A percentile compares a stretch with the other conserved stretches of the same genome.
These are phyloP conservation scores for Premnoplex brunnescens DNA, from an alignment of 2,797 vertebrate genomes.

Conservation along the genomic window DNA sequence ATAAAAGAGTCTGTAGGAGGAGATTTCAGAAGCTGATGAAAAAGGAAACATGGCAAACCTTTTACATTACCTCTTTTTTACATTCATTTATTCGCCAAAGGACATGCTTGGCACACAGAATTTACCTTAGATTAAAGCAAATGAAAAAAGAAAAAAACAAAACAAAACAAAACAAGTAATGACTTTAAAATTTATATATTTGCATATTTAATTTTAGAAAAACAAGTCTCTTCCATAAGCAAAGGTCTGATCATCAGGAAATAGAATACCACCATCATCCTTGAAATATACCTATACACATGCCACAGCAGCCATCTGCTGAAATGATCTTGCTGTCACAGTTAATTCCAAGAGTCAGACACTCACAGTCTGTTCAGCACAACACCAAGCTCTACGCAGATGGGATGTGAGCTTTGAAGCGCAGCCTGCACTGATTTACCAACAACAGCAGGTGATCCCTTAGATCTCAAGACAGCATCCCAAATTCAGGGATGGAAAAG, in stretches of 20 bases:
- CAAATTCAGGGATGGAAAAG: background rate
- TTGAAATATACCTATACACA: background rate
- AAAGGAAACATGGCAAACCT: background rate
- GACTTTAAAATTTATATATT: background rate
- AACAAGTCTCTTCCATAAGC: background rate
- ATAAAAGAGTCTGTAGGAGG: background rate
- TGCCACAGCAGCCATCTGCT: background rate
- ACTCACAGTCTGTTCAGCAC: background rate
- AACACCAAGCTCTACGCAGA: background rate
- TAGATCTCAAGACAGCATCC: background rate
- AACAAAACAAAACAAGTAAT: no score
- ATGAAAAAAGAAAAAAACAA: background rate
- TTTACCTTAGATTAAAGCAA: background rate
- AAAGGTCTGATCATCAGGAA: background rate
- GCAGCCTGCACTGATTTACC: background rate
- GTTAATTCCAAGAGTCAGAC: background rate
- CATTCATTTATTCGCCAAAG: background rate
- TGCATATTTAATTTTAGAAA: background rate
- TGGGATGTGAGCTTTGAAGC: background rate
- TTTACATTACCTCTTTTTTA: slow-evolving; percentile 1
- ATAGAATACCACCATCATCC: background rate
- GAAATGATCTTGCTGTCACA: slow-evolving; percentile 5
- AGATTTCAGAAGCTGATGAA: background rate
- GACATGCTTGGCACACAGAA: background rate
- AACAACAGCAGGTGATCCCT: background rate